Base-by-base conservation (phyloP, 2,797 vertebrate species). In the Hoplostethus atlanticus region DNA sequence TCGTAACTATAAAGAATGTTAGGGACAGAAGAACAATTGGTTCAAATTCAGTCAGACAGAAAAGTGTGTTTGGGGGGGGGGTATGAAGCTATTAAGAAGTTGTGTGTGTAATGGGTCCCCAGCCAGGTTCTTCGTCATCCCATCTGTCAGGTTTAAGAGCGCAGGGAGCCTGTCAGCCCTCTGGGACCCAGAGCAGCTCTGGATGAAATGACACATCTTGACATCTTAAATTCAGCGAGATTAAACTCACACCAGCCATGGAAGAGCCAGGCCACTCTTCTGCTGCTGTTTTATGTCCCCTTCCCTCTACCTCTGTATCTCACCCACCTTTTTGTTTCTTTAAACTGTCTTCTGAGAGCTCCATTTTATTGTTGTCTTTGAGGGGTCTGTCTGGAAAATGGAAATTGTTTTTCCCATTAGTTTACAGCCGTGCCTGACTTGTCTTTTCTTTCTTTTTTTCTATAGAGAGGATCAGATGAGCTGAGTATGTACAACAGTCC, bases 401-500 rank as follows among this genome's bases (percentile, higher is more conserved):
- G 54, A 85, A 62, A 77, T 81, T 13, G 42, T 78, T 80, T 76
- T 65, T 16, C 25, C 73, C 44, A 50, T 81, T 87, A 68, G 73
- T 74, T 77, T 59, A 64, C 55, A 59, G n/a, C 75, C 51, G 52
- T 64, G 55, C 48, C 67, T 79, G 59, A 73, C 68, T 40, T 69
- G 21, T 52, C 44, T 69, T 50, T 63, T 5, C 52, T 16, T 65
- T 40, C 53, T 71, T 83, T 46, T 53, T 67, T 52, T 58, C 87
- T 7, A 4, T 93, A 99, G 97, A 97, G 97, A 95, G 97, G 97
- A 95, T 98, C 97, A 91, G 97, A 98, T 79, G 97, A 99, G 94
- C 94, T 99, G 94, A 97, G 95, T 96, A 95, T 98, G 94, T 98
- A 98, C 95, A 97, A 93, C 95, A 97, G 96, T 94, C 95, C 97